Evolutionary conservation across 2,888 invertebrate genomes (phyloP).

Genomic region (Amiota communis): DNA sequence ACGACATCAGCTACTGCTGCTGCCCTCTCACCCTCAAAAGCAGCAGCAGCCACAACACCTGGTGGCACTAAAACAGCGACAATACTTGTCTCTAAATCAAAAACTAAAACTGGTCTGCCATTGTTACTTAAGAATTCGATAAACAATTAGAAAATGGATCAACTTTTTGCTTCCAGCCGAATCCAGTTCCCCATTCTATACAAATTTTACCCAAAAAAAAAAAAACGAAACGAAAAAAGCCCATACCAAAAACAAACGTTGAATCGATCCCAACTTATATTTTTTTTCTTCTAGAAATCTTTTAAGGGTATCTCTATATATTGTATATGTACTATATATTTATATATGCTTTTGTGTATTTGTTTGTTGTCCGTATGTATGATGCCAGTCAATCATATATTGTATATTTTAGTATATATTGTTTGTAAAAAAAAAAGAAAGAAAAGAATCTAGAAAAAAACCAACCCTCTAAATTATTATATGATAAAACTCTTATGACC

Average conservation of each 20-base stretch:
- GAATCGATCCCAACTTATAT: no score
- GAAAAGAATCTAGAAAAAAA: no score
- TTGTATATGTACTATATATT: constrained; percentile 2
- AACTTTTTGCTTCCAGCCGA: no score
- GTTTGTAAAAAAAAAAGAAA: neutral
- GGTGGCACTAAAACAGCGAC: constrained; percentile 71
- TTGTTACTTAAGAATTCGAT: constrained; percentile 73
- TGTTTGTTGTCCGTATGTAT: neutral
- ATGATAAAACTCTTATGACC: no score
- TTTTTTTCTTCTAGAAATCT: constrained; percentile 9
- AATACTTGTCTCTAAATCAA: constrained; percentile 73
- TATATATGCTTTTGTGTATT: neutral
- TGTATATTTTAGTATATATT: constrained; percentile 25
- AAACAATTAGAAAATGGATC: constrained; percentile 61
- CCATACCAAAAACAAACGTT: neutral
- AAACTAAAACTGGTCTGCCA: constrained; percentile 74
- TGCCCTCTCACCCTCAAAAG: constrained; percentile 39
- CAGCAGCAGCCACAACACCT: constrained; percentile 36
- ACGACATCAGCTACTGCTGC: neutral
- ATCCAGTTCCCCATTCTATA: no score
- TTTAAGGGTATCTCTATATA: constrained; percentile 26
- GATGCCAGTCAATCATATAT: no score
- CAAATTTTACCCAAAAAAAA: neutral
- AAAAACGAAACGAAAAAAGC: neutral
- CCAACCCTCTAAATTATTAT: no score